Conservation (phyloP, 2,113 vertebrate genomes). For the Solea solea region DNA sequence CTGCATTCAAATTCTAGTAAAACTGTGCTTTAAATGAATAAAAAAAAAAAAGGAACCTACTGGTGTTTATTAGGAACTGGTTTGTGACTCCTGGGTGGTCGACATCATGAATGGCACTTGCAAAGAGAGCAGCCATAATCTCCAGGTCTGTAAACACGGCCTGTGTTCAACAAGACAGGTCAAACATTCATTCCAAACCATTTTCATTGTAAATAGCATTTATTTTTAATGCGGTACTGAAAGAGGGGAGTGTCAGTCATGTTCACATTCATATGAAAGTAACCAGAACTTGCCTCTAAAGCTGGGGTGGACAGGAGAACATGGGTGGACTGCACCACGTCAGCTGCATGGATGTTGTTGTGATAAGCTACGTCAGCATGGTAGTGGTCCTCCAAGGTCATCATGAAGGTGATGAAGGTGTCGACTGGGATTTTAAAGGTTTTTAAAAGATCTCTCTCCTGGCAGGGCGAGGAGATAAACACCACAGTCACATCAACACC, state of each 20-base stretch:
- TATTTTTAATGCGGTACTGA: too few species aligned
- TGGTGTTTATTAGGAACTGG: slow-evolving; percentile 96
- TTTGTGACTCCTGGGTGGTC: slow-evolving; percentile 94
- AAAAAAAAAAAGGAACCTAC: slow-evolving; percentile 70
- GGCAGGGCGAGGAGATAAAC: not conserved
- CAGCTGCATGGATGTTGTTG: slow-evolving; percentile 93
- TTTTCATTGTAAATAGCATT: too few species aligned
- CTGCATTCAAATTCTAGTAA: too few species aligned
- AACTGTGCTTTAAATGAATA: too few species aligned
- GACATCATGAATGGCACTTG: slow-evolving; percentile 92
- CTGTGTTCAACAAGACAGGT: slow-evolving; percentile 59
- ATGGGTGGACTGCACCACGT: slow-evolving; percentile 92
- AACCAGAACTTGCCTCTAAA: slow-evolving; percentile 82
- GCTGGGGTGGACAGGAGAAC: slow-evolving; percentile 91
- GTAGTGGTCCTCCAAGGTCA: slow-evolving; percentile 94
- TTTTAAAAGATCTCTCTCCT: slow-evolving; percentile 94
- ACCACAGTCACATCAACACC: not conserved
- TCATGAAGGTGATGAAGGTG: slow-evolving; percentile 91
- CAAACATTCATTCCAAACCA: not conserved
- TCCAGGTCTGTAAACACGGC: slow-evolving; percentile 93
- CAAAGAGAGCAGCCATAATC: slow-evolving; percentile 91
- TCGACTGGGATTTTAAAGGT: slow-evolving; percentile 88
- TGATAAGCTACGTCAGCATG: slow-evolving; percentile 90
- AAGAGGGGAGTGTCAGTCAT: too few species aligned
- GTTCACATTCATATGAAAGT: not conserved